A percentile compares a stretch with the other conserved stretches of the same genome.
These are phyloP conservation scores for Arctocebus calabarensis DNA, from an alignment of 2,797 vertebrate genomes.

Conservation along the genomic window DNA sequence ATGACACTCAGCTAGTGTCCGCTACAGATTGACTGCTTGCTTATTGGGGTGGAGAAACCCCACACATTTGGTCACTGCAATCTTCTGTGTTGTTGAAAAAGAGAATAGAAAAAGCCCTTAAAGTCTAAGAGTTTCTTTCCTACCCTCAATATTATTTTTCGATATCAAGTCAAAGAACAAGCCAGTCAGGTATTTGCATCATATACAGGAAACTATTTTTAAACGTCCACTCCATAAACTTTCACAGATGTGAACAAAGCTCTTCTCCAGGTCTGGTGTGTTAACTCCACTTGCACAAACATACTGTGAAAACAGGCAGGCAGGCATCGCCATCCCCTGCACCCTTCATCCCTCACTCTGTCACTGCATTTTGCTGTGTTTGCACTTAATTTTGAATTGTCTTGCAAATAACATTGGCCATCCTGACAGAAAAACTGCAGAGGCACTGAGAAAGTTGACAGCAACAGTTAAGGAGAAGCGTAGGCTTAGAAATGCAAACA, in stretches of 20 bases:
- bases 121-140: not conserved
- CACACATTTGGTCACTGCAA: not conserved
- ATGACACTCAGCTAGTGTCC: not conserved
- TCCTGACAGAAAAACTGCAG: not conserved
- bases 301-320: not conserved
- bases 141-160: not conserved
- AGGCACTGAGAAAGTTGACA: not conserved
- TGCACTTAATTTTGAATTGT: not conserved
- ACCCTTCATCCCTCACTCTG: not conserved
- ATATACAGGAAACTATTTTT: slow-evolving; percentile 14
- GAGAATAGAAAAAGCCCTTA: not conserved
- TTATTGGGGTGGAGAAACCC: not conserved
- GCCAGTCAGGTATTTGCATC: not conserved
- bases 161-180: not conserved
- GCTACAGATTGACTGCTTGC: not conserved
- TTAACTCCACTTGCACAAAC: not conserved
- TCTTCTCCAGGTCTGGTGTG: not conserved
- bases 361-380: not conserved
- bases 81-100: not conserved
- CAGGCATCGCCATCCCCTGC: not conserved
- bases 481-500: slow-evolving; percentile 42
- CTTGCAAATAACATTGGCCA: not conserved
- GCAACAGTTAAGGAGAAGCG: not conserved
- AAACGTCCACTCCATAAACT: not conserved
- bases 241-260: not conserved